Conservation (phyloP, 2,888 invertebrate species). For the Folsomia manolachei region DNA sequence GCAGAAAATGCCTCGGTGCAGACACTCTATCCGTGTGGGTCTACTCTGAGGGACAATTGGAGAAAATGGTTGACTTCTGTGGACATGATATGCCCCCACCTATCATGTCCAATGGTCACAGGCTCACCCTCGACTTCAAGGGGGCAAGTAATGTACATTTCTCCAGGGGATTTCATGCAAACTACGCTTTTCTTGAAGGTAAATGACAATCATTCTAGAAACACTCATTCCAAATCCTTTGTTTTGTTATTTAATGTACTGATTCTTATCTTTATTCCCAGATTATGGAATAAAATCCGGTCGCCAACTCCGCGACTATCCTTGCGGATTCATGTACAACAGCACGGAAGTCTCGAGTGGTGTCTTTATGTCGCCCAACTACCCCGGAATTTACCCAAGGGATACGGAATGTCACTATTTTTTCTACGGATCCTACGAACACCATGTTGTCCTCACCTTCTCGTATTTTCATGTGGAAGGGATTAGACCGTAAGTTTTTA, state of each 20-base stretch:
- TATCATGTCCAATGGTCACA: conserved; percentile 87
- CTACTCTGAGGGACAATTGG: conserved; percentile 67
- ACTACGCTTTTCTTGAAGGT: conserved; percentile 88
- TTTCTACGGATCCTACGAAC: conserved; percentile 75
- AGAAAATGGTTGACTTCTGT: conserved; percentile 83
- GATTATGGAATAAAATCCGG: conserved; percentile 87
- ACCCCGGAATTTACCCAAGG: conserved; percentile 84
- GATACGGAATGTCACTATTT: conserved; percentile 88
- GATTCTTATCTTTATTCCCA: too few species aligned
- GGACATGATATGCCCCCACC: conserved; percentile 73
- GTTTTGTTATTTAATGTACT: too few species aligned
- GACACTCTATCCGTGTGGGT: conserved; percentile 79
- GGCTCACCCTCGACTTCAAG: conserved; percentile 79
- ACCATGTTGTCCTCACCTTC: conserved; percentile 79
- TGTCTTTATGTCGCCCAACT: conserved; percentile 70
- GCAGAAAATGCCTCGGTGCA: conserved; percentile 56
- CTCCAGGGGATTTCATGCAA: conserved; percentile 81
- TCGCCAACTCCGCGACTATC: conserved; percentile 68
- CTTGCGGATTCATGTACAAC: conserved; percentile 86
- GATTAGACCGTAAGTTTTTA: conserved; percentile 87
- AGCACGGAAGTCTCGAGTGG: conserved; percentile 76
- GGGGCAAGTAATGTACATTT: conserved; percentile 74
- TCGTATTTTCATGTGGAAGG: conserved; percentile 89
- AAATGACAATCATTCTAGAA: too few species aligned
- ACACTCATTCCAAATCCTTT: too few species aligned